Evolutionary conservation across 2,113 vertebrate species (phyloP), one percentile per base, ranked within the genome.

Genomic region (Mobula hypostoma): DNA sequence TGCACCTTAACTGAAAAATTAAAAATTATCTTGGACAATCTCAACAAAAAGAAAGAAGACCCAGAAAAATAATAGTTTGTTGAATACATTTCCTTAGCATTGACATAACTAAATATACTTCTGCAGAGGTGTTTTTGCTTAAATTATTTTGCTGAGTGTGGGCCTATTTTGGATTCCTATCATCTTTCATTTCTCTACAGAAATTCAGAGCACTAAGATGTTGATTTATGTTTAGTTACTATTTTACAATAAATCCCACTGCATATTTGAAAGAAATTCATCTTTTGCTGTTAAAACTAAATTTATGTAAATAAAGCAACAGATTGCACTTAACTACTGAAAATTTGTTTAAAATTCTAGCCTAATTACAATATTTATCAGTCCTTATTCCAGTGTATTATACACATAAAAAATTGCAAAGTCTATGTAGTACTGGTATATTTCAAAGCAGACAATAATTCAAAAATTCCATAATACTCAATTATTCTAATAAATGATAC

Each of bases 391-490:
- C 9, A 63, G 1, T 27, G 7, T 56, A n/a, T 27, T 7, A 27
- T 83, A 11, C 80, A 83, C 7, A 56, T 58, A 58, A 5, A 87
- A 63, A 29, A 58, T 27, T 58, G 56, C 40, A 83, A 83, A 83
- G 80, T 5, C 19, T 56, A 48, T 56, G 48, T 24, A 7, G 40
- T 56, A 83, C 48, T 48, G 56, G 80, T 48, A 83, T 4, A 87
- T 14, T 61, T 88, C 58, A 17, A 17, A 68, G 63, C 5, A n/a
- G 63, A 90, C 61, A 83, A 90, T 48, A 4, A 48, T 61, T 58
- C 27, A 56, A 85, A 48, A 66, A 90, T 90, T 90, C 85, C 85
- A 90, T 66, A 90, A 66, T 68, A 66, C n/a, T 68, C 85, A 68
- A 88, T 63, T 32, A 66, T 63, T 32, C 85, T 68, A 90, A 90